Conservation (phyloP, 2,113 vertebrate genomes). For the Dasypus novemcinctus region DNA sequence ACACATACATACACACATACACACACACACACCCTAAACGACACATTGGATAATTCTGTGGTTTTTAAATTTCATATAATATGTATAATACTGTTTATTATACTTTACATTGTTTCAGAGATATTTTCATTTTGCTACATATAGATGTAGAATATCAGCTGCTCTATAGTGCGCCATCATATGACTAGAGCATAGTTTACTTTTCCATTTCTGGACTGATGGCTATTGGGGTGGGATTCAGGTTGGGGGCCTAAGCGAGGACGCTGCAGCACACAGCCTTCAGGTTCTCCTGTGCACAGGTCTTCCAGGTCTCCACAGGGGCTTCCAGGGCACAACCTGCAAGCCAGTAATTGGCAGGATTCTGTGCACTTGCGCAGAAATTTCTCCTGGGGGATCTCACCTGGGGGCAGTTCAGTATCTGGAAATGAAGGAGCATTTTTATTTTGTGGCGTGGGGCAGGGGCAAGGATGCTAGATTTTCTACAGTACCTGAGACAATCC, state of each 20-base stretch:
- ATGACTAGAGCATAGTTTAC: background rate
- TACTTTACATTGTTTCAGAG: background rate
- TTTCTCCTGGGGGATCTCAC: background rate
- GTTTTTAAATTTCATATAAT: background rate
- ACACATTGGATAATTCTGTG: background rate
- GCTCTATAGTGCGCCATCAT: background rate
- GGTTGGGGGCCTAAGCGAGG: background rate
- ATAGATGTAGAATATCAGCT: background rate
- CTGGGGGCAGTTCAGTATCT: background rate
- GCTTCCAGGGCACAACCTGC: accelerated
- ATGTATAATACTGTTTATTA: background rate
- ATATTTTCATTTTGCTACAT: background rate
- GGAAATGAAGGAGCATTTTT: background rate
- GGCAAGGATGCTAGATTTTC: background rate
- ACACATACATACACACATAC: background rate
- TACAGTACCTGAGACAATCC: background rate
- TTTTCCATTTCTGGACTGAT: background rate
- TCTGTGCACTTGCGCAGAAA: background rate
- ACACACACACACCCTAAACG: background rate
- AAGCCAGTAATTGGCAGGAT: accelerated
- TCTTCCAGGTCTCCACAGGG: too few relatives aligned
- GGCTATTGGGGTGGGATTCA: too few relatives aligned
- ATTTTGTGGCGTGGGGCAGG: background rate
- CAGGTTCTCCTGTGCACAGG: accelerated
- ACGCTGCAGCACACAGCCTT: background rate